Percentiles rank a stretch among this genome's conserved stretches.
These are phyloP conservation scores for Oppia nitens DNA, from an alignment of 1,140 invertebrate genomes.

Conservation along the genomic window DNA sequence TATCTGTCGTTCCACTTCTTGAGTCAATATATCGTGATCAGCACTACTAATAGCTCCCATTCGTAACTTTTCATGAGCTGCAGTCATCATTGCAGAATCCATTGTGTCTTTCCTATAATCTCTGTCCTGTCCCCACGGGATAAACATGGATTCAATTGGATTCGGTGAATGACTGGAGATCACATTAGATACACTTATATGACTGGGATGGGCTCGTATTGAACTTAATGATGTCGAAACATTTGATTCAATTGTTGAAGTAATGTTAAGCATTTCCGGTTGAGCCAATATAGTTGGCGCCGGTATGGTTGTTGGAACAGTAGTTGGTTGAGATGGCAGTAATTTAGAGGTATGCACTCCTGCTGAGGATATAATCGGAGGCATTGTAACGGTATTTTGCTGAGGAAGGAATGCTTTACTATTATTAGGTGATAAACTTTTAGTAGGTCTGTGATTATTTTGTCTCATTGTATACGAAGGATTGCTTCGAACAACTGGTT, in stretches of 20 bases:
- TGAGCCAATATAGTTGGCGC: conserved; percentile 8
- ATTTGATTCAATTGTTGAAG: not conserved
- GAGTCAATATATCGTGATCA: conserved; percentile 4
- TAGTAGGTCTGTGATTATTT: not conserved
- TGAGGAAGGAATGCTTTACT: not conserved
- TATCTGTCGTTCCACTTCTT: not conserved
- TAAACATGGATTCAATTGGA: not conserved
- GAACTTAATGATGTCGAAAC: not conserved
- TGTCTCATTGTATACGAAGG: not conserved
- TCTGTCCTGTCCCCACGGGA: conserved; percentile 1
- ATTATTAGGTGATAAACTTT: not conserved
- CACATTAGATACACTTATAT: not conserved
- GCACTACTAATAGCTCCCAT: not conserved
- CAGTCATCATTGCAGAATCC: not conserved
- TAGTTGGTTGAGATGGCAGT: not conserved
- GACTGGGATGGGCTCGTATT: not conserved
- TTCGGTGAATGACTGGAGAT: not conserved
- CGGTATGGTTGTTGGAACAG: conserved; percentile 1
- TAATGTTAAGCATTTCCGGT: not conserved
- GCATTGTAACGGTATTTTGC: not conserved
- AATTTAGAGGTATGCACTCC: not conserved
- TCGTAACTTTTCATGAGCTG: not conserved
- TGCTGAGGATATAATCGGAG: not conserved
- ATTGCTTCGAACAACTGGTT: not conserved
- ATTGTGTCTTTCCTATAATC: conserved; percentile 13